Base-by-base conservation (phyloP, 2,888 invertebrate species). In the Idaea straminata region DNA sequence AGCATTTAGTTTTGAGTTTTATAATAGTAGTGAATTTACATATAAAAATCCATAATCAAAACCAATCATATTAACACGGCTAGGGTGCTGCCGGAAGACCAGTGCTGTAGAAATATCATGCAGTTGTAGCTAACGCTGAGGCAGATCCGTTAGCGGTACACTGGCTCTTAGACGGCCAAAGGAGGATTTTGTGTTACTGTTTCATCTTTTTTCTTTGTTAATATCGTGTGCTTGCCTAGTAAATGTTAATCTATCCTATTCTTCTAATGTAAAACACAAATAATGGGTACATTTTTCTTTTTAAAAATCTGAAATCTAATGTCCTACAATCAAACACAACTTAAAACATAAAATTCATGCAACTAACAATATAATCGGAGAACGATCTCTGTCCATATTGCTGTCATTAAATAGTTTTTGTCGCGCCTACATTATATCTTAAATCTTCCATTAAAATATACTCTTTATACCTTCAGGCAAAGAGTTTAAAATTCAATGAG, bases 381-480 rank as follows among this genome's bases (percentile, higher is more conserved):
- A 64, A 72, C 73, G 72, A 77, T 78, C 77, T 76, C 61, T 71
- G 72, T 70, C 71, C 61, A 77, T 83, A 82, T 82, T 78, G 76
- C 74, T 78, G 78, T 81, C 81, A 83, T 83, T 83, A 83, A 74
- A 83, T 81, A 78, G 79, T 83, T 83, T 81, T 80, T 77, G 76
- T 80, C 16, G 58, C 58, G 59, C 59, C 59, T 59, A 59, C 59
- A 59, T 59, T 59, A 34, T 59, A 25, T 25, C 16, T 59, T 25
- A 16, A 25, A 59, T 6, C 16, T 59, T 7, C 10, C 34, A 16
- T 25, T 25, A 4, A 34, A 59, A 13, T 25, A 58, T 34, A 16
- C 13, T 10, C 59, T 34, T 34, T 59, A 59, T 10, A 13, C 5
- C 13, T 25, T 1, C 34, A 6, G 5, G 34, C 16, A 34, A 25